Base-by-base conservation (phyloP, 2,797 vertebrate genomes). In the Chrysocyon brachyurus region DNA sequence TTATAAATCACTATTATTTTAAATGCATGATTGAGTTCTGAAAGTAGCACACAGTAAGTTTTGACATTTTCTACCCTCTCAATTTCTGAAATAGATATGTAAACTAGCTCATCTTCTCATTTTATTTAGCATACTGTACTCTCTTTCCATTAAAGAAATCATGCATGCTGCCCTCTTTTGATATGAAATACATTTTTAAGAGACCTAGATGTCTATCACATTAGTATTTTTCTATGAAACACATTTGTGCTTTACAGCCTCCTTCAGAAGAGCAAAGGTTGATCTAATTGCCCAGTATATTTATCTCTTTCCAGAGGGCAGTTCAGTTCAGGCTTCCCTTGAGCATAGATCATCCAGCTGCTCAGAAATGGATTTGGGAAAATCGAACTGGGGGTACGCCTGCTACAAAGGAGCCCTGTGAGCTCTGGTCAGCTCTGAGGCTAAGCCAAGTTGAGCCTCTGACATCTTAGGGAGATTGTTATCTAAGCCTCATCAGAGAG, bases 1-100 rank as follows among this genome's bases (percentile, higher is more conserved):
- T 93, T 96, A 85, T 40, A 31, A 88, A 28, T 21, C 83, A 12
- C 72, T 63, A 77, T 21, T 96, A 57, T 73, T 90, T 73, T 92
- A 73, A 56, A 63, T 22, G 75, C 56, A 64, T 75, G 87, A 85
- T 12, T 84, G 61, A 61, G 94, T 97, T 94, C 33, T 93, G 12
- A 89, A 49, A 78, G n/a, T 52, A 56, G 19, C 72, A 56, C 85
- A 52, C 16, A 19, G 28, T 88, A 82, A 87, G n/a, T 87, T 92
- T 88, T 94, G 87, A 97, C 72, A 87, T 92, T 92, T 97, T 82
- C 78, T 91, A 70, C 22, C 49, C 21, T 94, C 59, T 88, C 59
- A 77, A 10, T 94, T 96, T 97, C 52, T 95, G 78, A 97, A 94
- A 77, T 31, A 91, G 54, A 94, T 87, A 81, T 85, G 36, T 83